Conservation (phyloP, 2,888 invertebrate species). For the Limnephilus rhombicus region DNA sequence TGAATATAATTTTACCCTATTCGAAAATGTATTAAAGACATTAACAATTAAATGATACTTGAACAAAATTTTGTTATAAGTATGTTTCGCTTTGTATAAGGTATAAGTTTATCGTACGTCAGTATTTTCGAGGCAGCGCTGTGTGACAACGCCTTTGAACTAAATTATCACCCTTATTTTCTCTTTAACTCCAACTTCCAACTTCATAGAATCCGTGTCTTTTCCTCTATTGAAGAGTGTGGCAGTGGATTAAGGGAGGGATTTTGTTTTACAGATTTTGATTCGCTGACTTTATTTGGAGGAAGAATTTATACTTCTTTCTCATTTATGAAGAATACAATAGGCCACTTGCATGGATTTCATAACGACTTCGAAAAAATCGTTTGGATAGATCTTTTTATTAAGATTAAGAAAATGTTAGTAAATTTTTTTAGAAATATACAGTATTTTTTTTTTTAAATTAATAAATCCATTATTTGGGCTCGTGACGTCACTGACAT, state of each 20-base stretch:
- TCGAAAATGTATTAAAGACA: too few species aligned
- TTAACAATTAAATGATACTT: too few species aligned
- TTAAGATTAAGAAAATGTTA: too few species aligned
- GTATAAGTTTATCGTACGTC: neutral
- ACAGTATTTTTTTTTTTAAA: too few species aligned
- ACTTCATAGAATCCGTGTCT: neutral
- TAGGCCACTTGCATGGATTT: too few species aligned
- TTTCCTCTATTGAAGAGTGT: neutral
- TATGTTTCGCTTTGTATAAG: neutral
- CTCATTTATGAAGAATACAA: too few species aligned
- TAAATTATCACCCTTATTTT: neutral
- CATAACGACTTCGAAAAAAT: too few species aligned
- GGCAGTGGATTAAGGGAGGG: neutral
- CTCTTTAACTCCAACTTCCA: neutral
- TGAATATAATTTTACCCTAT: too few species aligned
- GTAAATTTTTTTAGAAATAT: too few species aligned
- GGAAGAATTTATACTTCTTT: neutral
- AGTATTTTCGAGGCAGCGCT: neutral
- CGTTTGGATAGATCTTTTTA: too few species aligned
- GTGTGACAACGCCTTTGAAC: neutral
- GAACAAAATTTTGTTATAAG: neutral
- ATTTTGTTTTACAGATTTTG: neutral
- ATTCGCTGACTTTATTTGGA: neutral
- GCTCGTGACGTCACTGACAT: too few species aligned
- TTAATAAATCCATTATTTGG: too few species aligned